Evolutionary conservation across 2,113 vertebrate species (phyloP).

Genomic region (Lanius ludovicianus): DNA sequence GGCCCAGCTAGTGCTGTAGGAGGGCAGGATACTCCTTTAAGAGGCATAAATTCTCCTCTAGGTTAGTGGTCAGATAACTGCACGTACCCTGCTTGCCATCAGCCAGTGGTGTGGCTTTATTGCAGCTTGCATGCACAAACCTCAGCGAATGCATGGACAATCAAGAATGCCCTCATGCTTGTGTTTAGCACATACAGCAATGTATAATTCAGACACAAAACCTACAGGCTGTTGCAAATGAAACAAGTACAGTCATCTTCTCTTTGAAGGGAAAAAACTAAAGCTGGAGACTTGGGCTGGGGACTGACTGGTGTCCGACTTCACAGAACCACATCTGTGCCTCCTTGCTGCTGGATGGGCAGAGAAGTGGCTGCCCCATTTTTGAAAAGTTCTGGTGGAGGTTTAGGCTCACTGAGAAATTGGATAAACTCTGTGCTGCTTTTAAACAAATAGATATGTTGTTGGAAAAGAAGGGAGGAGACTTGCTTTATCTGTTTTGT

Average conservation of each 20-base stretch:
- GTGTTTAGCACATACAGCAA: neutral
- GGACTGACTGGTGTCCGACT: neutral
- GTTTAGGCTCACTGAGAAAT: neutral
- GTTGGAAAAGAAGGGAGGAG: neutral
- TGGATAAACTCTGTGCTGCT: neutral
- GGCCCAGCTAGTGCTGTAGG: neutral
- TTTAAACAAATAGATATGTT: neutral
- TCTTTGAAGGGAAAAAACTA: neutral
- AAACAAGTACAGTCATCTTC: neutral
- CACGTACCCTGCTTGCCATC: rapidly evolving
- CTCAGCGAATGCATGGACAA: neutral
- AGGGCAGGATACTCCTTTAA: neutral
- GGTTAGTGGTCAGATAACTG: neutral
- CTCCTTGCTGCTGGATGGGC: neutral
- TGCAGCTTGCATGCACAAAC: rapidly evolving
- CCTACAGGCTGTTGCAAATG: neutral
- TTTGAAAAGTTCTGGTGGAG: neutral
- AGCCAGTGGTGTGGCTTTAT: neutral
- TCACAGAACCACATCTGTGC: neutral
- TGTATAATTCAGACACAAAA: neutral
- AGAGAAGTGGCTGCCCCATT: neutral
- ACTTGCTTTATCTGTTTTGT: neutral
- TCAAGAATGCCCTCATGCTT: neutral
- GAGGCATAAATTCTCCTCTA: neutral
- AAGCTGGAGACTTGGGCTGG: rapidly evolving